Evolutionary conservation across 2,113 vertebrate genomes (phyloP).

Genomic region (Chrysemys picta): DNA sequence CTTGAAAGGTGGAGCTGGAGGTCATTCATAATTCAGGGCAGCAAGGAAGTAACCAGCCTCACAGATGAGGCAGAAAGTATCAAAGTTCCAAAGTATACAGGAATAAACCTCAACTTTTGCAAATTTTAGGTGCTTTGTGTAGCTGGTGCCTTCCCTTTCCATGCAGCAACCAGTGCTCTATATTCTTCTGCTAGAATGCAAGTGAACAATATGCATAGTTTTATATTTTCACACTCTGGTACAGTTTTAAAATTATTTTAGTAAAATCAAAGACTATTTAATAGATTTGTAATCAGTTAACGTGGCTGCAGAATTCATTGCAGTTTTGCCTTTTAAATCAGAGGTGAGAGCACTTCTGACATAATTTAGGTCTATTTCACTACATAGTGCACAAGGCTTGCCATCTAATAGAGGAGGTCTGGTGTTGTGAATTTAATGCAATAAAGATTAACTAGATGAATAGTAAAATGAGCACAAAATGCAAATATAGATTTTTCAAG

Average conservation of each 20-base stretch:
- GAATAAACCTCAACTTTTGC: not conserved
- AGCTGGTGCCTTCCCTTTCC: not conserved
- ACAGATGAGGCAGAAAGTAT: not conserved
- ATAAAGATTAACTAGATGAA: not conserved
- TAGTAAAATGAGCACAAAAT: not conserved
- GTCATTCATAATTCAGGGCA: not conserved
- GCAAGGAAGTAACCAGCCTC: not conserved
- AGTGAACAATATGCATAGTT: accelerated
- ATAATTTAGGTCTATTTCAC: accelerated
- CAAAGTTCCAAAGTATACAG: not conserved
- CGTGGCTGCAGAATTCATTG: not conserved
- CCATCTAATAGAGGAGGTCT: not conserved
- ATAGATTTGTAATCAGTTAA: not conserved
- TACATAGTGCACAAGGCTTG: accelerated
- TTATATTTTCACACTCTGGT: not conserved
- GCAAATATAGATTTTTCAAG: not conserved
- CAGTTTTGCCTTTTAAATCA: not conserved
- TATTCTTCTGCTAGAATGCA: not conserved
- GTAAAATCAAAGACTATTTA: not conserved
- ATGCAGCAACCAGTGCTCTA: accelerated
- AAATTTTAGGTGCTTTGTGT: accelerated
- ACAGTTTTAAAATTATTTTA: accelerated
- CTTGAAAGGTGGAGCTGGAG: not conserved
- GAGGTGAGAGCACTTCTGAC: not conserved
- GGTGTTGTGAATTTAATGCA: not conserved